These are phyloP conservation scores for Thecophora atra DNA, from an alignment of 2,888 invertebrate genomes.

Conservation along the genomic window DNA sequence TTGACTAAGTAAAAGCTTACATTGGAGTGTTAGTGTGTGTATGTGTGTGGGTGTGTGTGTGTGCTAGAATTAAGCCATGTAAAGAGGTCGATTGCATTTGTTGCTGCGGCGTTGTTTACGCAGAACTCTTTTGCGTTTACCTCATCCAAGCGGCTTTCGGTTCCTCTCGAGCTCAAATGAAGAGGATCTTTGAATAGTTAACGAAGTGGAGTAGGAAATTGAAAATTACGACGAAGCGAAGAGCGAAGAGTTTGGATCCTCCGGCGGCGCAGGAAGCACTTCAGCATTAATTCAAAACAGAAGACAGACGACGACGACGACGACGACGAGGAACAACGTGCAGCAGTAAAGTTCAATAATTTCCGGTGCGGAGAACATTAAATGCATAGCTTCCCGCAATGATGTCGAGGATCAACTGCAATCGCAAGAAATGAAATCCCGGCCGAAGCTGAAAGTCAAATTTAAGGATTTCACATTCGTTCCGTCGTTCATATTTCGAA, in stretches of 20 bases:
- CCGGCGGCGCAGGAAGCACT: neutral
- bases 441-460: no score
- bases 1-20: neutral
- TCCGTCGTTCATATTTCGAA: no score
- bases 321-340: no score
- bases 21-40: neutral
- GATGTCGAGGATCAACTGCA: no score
- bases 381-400: no score
- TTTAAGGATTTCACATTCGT: no score
- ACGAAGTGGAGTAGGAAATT: slow-evolving; percentile 35
- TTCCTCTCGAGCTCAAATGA: slow-evolving; percentile 21
- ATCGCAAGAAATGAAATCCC: no score
- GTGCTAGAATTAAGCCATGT: neutral
- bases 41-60: neutral
- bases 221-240: slow-evolving; percentile 19
- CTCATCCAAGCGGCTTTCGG: slow-evolving; percentile 9
- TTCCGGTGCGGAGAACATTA: neutral
- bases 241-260: neutral
- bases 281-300: neutral
- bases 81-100: neutral
- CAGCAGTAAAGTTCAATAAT: neutral
- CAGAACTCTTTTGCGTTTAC: neutral
- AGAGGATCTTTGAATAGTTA: slow-evolving; percentile 35
- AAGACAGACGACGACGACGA: neutral
- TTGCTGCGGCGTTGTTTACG: neutral